Percentiles rank a stretch among this genome's conserved stretches.
These are phyloP conservation scores for Mechanitis mazaeus DNA, from an alignment of 2,888 invertebrate genomes.

Conservation along the genomic window DNA sequence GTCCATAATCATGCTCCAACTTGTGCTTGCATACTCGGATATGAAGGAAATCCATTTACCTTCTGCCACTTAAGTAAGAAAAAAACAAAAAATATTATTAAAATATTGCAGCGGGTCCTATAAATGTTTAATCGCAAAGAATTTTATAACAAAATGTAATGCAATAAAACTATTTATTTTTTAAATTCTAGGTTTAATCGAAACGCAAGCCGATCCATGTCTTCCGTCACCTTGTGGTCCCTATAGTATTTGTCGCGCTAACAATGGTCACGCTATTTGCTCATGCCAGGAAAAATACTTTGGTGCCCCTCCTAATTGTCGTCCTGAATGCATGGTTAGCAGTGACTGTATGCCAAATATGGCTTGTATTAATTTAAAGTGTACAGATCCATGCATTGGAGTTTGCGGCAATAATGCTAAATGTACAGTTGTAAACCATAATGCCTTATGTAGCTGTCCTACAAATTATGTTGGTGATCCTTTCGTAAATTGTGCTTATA, in stretches of 20 bases:
- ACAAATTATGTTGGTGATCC: slow-evolving; percentile 87
- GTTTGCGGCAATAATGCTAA: slow-evolving; percentile 89
- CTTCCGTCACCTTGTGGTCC: slow-evolving; percentile 85
- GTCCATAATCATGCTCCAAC: slow-evolving; percentile 89
- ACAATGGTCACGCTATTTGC: slow-evolving; percentile 86
- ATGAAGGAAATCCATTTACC: slow-evolving; percentile 86
- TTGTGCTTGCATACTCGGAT: slow-evolving; percentile 84
- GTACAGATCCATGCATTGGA: slow-evolving; percentile 88
- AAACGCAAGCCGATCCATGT: slow-evolving; percentile 73
- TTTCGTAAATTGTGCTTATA: slow-evolving; percentile 82
- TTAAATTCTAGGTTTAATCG: slow-evolving; percentile 53
- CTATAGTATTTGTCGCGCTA: slow-evolving; percentile 85
- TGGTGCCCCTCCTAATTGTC: slow-evolving; percentile 87
- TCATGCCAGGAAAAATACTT: slow-evolving; percentile 86
- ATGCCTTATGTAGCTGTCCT: slow-evolving; percentile 89
- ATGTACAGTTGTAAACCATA: slow-evolving; percentile 90
- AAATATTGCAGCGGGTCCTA: too few species aligned
- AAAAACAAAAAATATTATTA: too few species aligned
- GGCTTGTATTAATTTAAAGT: slow-evolving; percentile 87
- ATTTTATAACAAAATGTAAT: background rate
- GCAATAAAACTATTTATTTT: background rate
- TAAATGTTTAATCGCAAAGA: too few species aligned
- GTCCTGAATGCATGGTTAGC: slow-evolving; percentile 89
- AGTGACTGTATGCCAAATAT: slow-evolving; percentile 88
- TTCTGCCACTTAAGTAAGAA: slow-evolving; percentile 80